Evolutionary conservation across 2,888 invertebrate species (phyloP), one percentile per base, ranked within the genome.

Genomic region (Himalopsyche anomala): DNA sequence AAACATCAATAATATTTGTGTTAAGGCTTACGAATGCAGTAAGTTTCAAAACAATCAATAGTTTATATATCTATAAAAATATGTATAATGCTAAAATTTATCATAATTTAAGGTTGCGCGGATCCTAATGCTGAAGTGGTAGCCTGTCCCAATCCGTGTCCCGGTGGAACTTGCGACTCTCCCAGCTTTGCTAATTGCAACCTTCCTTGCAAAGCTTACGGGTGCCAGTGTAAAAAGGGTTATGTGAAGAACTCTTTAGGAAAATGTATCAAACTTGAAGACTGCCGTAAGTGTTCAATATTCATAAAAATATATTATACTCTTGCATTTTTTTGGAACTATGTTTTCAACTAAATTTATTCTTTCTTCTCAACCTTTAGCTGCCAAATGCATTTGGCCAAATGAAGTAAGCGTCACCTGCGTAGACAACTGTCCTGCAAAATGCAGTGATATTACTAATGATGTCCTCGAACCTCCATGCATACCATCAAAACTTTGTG

Each of bases 151-250:
- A 74, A 74, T 12, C 74, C 74, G 38, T 74, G 74, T 36, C 38
- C 74, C 12, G 74, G 74, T 38, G 74, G 74, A 74, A 74, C 74
- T 36, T 74, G 74, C 15, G 74, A 74, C 28, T 74, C 74, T 36
- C 74, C 74, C 5, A 12, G 11, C 36, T 74, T 36, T 36, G 2
- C 74, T 36, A 74, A 15, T 36, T 74, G 74, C 15, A 74, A 8
- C 5, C 36, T 74, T 15, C 38, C 74, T 36, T 74, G 74, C 74
- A 74, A 74, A 36, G 36, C 28, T 36, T 38, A 36, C 5, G 74
- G 74, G 89, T 6, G 91, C 90, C 11, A 92, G 40, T 83, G 90
- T 90, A 6, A 89, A 83, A 42, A 88, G 79, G 90, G 89, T 1
- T 90, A 88, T 85, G 89, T 88, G 87, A 90, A 89, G 88, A 91